A percentile compares a stretch with the other conserved stretches of the same genome.
Conservation (phyloP, 2,113 vertebrate genomes). For the Leiothrix lutea region DNA sequence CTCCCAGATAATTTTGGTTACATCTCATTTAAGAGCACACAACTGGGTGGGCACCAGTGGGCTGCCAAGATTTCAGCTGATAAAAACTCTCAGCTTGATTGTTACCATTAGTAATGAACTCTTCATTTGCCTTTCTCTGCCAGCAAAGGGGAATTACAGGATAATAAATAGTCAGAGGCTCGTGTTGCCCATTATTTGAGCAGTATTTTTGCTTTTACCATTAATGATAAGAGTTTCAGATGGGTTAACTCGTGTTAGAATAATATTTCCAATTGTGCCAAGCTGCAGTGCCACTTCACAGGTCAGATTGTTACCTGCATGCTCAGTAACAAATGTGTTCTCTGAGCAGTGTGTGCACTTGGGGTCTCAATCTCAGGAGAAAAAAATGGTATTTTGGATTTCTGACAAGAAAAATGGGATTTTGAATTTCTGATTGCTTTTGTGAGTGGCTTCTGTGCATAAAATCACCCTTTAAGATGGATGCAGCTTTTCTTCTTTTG, state of each 20-base stretch:
- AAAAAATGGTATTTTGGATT: neutral
- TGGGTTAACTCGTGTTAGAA: neutral
- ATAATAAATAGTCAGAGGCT: neutral
- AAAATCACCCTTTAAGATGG: neutral
- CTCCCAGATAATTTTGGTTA: neutral
- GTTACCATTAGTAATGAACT: neutral
- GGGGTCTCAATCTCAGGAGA: neutral
- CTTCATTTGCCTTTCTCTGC: neutral
- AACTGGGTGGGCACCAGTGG: neutral
- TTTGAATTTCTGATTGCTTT: neutral
- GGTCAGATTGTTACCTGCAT: neutral
- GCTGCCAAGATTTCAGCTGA: neutral
- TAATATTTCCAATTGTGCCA: neutral
- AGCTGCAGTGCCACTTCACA: neutral
- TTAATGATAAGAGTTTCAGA: neutral
- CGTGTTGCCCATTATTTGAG: rapidly evolving
- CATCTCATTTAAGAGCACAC: neutral
- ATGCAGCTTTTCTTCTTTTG: neutral
- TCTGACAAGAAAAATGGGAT: neutral
- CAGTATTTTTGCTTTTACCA: neutral
- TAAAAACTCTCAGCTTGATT: neutral
- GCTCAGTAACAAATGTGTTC: neutral
- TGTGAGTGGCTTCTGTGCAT: neutral
- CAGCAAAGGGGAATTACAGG: neutral
- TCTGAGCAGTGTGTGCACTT: neutral